A percentile compares a stretch with the other conserved stretches of the same genome.
These are phyloP conservation scores for Zapornia atra DNA, from an alignment of 2,113 vertebrate genomes.

Conservation along the genomic window DNA sequence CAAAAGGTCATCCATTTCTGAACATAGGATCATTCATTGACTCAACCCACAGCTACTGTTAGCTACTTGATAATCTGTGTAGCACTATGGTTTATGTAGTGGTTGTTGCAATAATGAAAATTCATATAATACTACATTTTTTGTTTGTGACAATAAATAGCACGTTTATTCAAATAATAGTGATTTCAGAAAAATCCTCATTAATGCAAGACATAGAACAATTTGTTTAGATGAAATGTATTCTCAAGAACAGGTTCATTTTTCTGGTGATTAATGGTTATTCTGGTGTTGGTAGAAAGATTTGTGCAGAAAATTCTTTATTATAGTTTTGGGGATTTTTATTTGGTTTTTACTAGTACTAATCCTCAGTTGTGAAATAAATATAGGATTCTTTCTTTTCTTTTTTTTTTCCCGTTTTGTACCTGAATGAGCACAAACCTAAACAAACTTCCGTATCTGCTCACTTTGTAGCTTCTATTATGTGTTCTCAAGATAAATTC, in stretches of 20 bases:
- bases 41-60: neutral
- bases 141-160: neutral
- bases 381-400: neutral
- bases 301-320: neutral
- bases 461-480: neutral
- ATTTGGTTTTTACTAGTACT: neutral
- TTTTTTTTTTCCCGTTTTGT: no score
- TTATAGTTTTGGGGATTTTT: neutral
- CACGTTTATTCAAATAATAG: neutral
- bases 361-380: neutral
- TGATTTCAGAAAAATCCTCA: neutral
- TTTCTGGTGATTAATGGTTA: neutral
- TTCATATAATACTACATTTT: neutral
- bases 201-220: neutral
- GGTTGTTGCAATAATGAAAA: neutral
- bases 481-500: neutral
- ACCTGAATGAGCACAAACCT: neutral
- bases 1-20: neutral
- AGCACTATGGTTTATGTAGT: neutral
- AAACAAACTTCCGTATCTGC: neutral
- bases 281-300: neutral
- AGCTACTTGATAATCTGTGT: neutral
- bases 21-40: neutral
- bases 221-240: neutral
- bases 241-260: neutral